These are phyloP conservation scores for Ochropleura leucogaster DNA, from an alignment of 2,888 invertebrate genomes.

Conservation along the genomic window DNA sequence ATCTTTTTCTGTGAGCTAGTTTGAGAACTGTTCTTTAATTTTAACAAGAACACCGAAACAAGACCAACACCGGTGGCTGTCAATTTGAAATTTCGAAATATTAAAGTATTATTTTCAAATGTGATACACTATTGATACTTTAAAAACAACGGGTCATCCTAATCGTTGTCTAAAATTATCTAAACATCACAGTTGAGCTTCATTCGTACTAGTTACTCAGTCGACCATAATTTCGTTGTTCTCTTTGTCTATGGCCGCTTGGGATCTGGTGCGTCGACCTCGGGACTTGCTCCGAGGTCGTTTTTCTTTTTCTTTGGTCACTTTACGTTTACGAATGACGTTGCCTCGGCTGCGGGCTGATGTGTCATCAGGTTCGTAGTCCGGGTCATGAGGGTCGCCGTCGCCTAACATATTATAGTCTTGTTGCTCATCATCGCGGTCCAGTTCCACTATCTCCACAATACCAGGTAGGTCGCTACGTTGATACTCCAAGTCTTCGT, in stretches of 20 bases:
- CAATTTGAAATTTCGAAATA: slow-evolving; percentile 40
- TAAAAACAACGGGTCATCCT: slow-evolving; percentile 67
- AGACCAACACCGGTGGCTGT: slow-evolving; percentile 11
- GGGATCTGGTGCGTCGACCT: slow-evolving; percentile 86
- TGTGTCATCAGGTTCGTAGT: slow-evolving; percentile 78
- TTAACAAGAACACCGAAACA: slow-evolving; percentile 15
- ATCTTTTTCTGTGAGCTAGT: neutral
- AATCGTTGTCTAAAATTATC: slow-evolving; percentile 75
- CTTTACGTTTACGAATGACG: slow-evolving; percentile 82
- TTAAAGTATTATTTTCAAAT: slow-evolving; percentile 10
- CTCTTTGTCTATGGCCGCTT: slow-evolving; percentile 78
- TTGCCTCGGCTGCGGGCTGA: slow-evolving; percentile 85
- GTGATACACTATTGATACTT: slow-evolving; percentile 61
- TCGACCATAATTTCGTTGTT: slow-evolving; percentile 80
- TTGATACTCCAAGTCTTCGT: slow-evolving; percentile 83
- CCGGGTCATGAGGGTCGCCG: slow-evolving; percentile 79
- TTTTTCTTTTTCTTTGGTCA: slow-evolving; percentile 80
- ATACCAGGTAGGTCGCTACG: slow-evolving; percentile 76
- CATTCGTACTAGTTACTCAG: slow-evolving; percentile 70
- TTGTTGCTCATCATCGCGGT: slow-evolving; percentile 69
- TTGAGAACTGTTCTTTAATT: slow-evolving; percentile 11
- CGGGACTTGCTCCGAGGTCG: slow-evolving; percentile 83
- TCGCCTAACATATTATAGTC: slow-evolving; percentile 68
- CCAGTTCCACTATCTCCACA: slow-evolving; percentile 84
- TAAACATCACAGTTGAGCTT: slow-evolving; percentile 83